Conservation (phyloP, 2,888 invertebrate genomes). For the Stramonita haemastoma region DNA sequence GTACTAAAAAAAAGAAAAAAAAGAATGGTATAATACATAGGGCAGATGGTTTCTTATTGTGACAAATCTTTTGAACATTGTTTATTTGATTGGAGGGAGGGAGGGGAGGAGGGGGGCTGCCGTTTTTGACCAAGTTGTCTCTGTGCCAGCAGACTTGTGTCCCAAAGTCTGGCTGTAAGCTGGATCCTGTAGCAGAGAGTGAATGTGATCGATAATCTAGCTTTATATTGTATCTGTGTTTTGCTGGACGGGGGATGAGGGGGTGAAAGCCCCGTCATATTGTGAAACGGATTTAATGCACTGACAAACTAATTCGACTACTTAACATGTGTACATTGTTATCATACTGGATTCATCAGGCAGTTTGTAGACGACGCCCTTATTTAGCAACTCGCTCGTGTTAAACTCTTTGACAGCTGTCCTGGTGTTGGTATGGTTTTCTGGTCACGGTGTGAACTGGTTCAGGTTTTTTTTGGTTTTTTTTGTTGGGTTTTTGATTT, state of each 20-base stretch:
- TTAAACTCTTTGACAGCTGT: not conserved
- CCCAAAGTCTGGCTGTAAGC: not conserved
- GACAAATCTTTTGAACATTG: too few species aligned
- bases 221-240: too few species aligned
- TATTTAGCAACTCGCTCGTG: not conserved
- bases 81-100: too few species aligned
- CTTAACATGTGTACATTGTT: conserved; percentile 2
- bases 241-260: too few species aligned
- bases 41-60: too few species aligned
- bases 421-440: not conserved
- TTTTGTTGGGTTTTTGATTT: not conserved
- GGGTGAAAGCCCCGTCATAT: too few species aligned
- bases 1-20: too few species aligned
- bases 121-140: too few species aligned
- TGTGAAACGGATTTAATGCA: too few species aligned
- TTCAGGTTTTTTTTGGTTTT: not conserved
- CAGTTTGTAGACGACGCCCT: not conserved
- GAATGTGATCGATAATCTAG: not conserved
- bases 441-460: not conserved
- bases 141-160: too few species aligned
- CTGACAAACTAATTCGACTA: not conserved
- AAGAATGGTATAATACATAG: too few species aligned
- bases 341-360: not conserved
- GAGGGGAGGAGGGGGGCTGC: too few species aligned
- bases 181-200: not conserved